Percentiles rank a stretch among this genome's conserved stretches.
Evolutionary conservation across 1,140 invertebrate species (phyloP).

Genomic region (Lerema accius): DNA sequence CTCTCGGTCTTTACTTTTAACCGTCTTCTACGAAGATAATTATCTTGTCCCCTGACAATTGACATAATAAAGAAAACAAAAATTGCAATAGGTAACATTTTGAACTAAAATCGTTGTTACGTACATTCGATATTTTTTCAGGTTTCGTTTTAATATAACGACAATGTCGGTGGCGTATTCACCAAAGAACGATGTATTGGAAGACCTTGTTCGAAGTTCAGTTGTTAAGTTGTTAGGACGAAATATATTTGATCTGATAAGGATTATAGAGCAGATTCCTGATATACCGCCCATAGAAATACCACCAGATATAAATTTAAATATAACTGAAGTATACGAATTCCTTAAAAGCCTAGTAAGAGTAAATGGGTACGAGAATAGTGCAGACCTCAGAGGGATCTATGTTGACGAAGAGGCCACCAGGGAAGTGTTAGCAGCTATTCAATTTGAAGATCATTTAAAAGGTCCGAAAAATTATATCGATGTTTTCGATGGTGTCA

Average conservation of each 20-base stretch:
- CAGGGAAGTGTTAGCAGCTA: slow-evolving; percentile 60
- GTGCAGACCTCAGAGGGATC: slow-evolving; percentile 53
- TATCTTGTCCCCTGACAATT: too few relatives aligned
- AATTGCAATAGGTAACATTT: too few relatives aligned
- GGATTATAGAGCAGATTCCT: slow-evolving; percentile 42
- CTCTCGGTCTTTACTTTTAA: too few relatives aligned
- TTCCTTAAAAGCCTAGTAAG: slow-evolving; percentile 51
- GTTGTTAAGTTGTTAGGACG: slow-evolving; percentile 50
- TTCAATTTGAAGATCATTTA: slow-evolving; percentile 67
- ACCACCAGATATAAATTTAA: slow-evolving; percentile 44
- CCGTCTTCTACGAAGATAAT: too few relatives aligned
- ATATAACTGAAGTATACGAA: slow-evolving; percentile 49
- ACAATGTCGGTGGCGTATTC: slow-evolving; percentile 68
- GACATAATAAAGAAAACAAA: too few relatives aligned
- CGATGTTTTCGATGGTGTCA: too few relatives aligned
- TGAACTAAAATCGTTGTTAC: too few relatives aligned
- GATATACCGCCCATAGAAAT: slow-evolving; percentile 40
- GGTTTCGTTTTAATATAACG: slow-evolving; percentile 55
- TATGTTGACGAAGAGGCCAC: slow-evolving; percentile 59
- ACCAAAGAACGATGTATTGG: slow-evolving; percentile 60
- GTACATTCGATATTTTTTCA: slow-evolving; percentile 50
- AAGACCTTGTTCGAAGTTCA: slow-evolving; percentile 58
- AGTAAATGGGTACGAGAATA: slow-evolving; percentile 55
- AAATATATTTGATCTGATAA: slow-evolving; percentile 51
- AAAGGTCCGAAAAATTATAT: slow-evolving; percentile 47